A percentile compares a stretch with the other conserved stretches of the same genome.
Evolutionary conservation across 2,113 vertebrate species (phyloP).

Genomic region (Montifringilla adamsi): DNA sequence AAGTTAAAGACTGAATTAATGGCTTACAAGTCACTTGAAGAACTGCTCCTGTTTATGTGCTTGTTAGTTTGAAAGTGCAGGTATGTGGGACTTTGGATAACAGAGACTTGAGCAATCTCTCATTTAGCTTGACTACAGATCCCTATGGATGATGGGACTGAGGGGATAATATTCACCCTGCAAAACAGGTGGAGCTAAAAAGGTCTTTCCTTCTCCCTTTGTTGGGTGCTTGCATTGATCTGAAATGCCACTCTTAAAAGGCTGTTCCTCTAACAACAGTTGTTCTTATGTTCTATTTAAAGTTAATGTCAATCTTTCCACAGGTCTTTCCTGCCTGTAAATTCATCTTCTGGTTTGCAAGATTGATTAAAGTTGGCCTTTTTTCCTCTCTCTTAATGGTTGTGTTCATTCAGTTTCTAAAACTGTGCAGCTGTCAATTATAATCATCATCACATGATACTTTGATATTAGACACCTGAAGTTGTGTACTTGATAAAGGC

Average conservation of each 20-base stretch:
- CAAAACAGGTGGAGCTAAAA: background rate
- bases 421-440: background rate
- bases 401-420: background rate
- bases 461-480: background rate
- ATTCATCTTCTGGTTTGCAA: background rate
- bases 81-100: background rate
- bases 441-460: background rate
- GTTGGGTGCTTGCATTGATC: background rate
- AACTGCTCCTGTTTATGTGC: background rate
- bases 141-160: background rate
- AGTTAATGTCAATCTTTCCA: background rate
- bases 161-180: fast-evolving
- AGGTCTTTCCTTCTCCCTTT: background rate
- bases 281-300: background rate
- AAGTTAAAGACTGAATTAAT: background rate
- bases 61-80: background rate
- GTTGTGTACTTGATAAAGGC: background rate
- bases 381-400: background rate
- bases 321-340: background rate
- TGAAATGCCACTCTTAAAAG: background rate
- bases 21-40: background rate
- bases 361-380: background rate
- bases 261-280: background rate
- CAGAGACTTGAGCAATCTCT: background rate
- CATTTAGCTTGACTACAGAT: background rate